Evolutionary conservation across 2,888 invertebrate genomes (phyloP).

Genomic region (Drosophila diplacantha): DNA sequence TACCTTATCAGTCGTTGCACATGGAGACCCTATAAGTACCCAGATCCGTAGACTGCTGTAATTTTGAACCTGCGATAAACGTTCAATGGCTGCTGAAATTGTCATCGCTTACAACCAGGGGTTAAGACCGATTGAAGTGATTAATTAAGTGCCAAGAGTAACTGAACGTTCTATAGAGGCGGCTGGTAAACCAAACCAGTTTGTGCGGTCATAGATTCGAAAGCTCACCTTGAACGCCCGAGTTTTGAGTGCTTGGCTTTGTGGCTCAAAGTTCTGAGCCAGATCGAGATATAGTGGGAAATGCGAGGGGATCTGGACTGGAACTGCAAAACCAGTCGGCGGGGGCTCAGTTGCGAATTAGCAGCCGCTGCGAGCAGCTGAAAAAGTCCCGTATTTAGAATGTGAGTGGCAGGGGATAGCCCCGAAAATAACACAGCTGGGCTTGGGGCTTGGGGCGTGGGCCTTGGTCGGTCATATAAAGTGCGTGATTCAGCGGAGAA

Average conservation of each 20-base stretch:
- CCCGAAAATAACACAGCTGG: slow-evolving; percentile 54
- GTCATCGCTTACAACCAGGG: slow-evolving; percentile 3
- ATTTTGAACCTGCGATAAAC: slow-evolving; percentile 27
- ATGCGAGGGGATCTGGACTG: slow-evolving; percentile 25
- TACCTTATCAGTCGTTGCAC: slow-evolving; percentile 17
- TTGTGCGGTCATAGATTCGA: slow-evolving; percentile 36
- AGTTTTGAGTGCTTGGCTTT: slow-evolving; percentile 9
- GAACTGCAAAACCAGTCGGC: slow-evolving; percentile 38
- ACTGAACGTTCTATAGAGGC: slow-evolving; percentile 17
- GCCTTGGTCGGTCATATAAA: slow-evolving; percentile 48
- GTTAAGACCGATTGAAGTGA: slow-evolving; percentile 17
- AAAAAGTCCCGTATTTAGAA: slow-evolving; percentile 32
- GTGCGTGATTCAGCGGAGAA: slow-evolving; percentile 55
- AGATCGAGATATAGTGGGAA: neutral
- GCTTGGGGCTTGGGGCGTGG: slow-evolving; percentile 20
- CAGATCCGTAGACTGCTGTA: neutral
- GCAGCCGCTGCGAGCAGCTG: slow-evolving; percentile 27
- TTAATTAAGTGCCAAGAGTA: slow-evolving; percentile 28
- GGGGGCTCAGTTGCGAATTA: slow-evolving; percentile 34
- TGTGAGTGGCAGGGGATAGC: slow-evolving; percentile 32
- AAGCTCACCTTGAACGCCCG: slow-evolving; percentile 26
- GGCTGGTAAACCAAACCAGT: slow-evolving; percentile 24
- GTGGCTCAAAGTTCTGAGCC: slow-evolving; percentile 34
- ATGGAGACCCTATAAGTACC: neutral
- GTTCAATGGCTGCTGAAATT: slow-evolving; percentile 36